Base-by-base conservation (phyloP, 2,888 invertebrate species). In the Abscondita cerata region DNA sequence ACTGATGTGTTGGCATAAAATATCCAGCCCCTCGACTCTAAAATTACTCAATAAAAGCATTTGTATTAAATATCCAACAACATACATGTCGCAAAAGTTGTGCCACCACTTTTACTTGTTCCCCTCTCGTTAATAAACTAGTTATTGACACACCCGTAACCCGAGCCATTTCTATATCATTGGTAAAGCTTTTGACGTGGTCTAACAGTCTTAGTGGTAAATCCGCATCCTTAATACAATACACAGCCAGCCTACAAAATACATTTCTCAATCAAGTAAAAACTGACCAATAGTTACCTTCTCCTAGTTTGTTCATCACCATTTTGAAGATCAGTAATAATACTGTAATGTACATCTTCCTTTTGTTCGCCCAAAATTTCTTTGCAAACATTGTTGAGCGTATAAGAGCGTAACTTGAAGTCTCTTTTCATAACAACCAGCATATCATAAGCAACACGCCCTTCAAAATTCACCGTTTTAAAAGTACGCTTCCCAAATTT, bases 131-230 rank as follows among this genome's bases (percentile, higher is more conserved):
- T 15, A 99, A 84, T 57, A 99, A 84, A 77, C 95, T 96, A 44
- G 92, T 87, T 31, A 99, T 83, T 0, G 98, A 93, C 0, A 99
- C 98, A 40, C 99, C 99, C 1, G 99, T 99, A 0, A 99, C 99
- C 80, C 99, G 90, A 4, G 99, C 96, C 99, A 99, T 99, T 86
- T 99, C 99, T 90, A 99, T 96, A 80, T 98, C 97, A 81, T 99
- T 99, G 59, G 98, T 96, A 71, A 99, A 91, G 74, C 95, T 96
- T 95, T 98, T 13, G 38, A 38, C 11, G 99, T 85, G 99, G 99
- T 71, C 97, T 95, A 50, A 99, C 82, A 41, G 99, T 83, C 68
- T 96, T 88, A 16, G 99, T 81, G 99, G 99, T 55, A 99, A 83
- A 77, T 95, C 93, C 0, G 99, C 98, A 85, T 99, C 99, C 83